phyloP scores from a whole-genome alignment of 1,140 invertebrate species.

The Saccostrea cuccullata region DNA sequence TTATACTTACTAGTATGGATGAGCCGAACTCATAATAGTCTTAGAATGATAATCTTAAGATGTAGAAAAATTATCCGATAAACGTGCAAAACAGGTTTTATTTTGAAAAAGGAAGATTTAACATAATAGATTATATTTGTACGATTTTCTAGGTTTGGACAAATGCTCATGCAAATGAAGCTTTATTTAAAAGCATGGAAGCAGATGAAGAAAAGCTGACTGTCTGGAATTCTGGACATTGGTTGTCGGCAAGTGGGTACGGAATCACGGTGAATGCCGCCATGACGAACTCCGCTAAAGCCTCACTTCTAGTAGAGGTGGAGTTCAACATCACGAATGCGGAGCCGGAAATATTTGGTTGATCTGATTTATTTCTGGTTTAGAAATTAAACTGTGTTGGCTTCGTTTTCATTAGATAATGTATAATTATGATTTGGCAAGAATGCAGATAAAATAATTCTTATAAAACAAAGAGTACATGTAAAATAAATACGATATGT shows the following conservation, averaged over 20 bases:
- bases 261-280: slow-evolving; percentile 44
- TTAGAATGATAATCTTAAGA: too few species aligned
- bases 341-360: slow-evolving; percentile 1
- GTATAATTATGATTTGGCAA: too few species aligned
- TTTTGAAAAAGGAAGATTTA: too few species aligned
- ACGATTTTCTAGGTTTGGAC: slow-evolving; percentile 34
- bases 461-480: too few species aligned
- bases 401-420: too few species aligned
- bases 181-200: slow-evolving; percentile 5
- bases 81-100: too few species aligned
- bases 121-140: neutral
- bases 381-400: too few species aligned
- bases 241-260: slow-evolving; percentile 38
- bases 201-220: slow-evolving; percentile 40
- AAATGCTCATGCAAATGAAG: slow-evolving; percentile 34
- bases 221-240: slow-evolving; percentile 53
- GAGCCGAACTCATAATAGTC: too few species aligned
- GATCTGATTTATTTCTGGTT: neutral
- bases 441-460: too few species aligned
- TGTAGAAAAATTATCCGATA: too few species aligned
- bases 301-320: slow-evolving; percentile 50
- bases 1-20: too few species aligned
- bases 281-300: slow-evolving; percentile 56
- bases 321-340: slow-evolving; percentile 33
- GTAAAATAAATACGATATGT: too few species aligned